These are phyloP conservation scores for Oriolus oriolus DNA, from an alignment of 2,113 vertebrate species.

Conservation along the genomic window DNA sequence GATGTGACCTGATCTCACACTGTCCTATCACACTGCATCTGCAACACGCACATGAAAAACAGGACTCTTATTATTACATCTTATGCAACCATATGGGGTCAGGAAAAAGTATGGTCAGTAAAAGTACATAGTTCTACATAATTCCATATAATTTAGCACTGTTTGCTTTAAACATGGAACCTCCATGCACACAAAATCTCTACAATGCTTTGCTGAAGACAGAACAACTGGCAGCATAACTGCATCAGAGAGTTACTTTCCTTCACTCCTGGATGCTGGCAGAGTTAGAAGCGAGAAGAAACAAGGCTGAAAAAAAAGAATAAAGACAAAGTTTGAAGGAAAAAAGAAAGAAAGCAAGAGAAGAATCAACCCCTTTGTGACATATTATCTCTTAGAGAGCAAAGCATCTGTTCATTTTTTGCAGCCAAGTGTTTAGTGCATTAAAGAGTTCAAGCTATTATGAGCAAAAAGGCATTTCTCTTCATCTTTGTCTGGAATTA, in stretches of 20 bases:
- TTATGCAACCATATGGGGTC: not conserved
- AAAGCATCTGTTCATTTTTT: not conserved
- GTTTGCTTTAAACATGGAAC: not conserved
- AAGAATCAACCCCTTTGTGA: not conserved
- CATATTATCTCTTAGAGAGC: not conserved
- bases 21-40: not conserved
- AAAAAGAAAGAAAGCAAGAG: not conserved
- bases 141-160: not conserved
- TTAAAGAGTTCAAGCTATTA: not conserved
- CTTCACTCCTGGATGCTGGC: constrained; percentile 4
- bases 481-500: not conserved
- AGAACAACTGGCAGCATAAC: not conserved
- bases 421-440: not conserved
- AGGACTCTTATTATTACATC: not conserved
- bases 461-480: not conserved
- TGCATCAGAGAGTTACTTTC: constrained; percentile 1
- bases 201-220: not conserved
- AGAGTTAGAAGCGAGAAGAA: constrained; percentile 38
- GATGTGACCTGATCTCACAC: not conserved
- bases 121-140: not conserved
- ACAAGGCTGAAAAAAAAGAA: constrained; percentile 47
- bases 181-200: not conserved
- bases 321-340: constrained; percentile 32
- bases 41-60: not conserved
- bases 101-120: not conserved